These are phyloP conservation scores for Branchellion lobata DNA, from an alignment of 2,888 invertebrate species.

Conservation along the genomic window DNA sequence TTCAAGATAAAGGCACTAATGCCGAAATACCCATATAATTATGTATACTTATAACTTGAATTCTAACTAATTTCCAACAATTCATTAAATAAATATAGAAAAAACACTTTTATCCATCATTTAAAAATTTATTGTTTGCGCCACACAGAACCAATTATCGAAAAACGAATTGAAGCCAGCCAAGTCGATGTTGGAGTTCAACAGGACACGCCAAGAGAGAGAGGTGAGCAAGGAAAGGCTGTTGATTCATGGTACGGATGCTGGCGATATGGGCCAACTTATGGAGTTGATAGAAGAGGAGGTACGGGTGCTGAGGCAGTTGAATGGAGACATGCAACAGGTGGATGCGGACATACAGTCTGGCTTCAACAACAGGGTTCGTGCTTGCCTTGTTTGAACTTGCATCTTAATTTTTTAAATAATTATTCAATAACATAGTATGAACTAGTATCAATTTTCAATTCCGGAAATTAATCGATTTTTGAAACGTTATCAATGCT, in stretches of 20 bases:
- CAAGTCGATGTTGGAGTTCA: constrained; percentile 61
- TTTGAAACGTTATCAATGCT: too few relatives aligned
- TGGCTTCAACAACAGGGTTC: background rate
- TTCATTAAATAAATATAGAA: too few relatives aligned
- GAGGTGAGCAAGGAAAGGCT: constrained; percentile 51
- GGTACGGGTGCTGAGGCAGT: constrained; percentile 68
- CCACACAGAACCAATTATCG: constrained; percentile 58
- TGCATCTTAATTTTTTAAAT: too few relatives aligned
- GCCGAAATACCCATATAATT: too few relatives aligned
- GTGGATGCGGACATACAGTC: background rate
- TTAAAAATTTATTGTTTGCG: background rate
- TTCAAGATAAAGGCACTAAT: too few relatives aligned
- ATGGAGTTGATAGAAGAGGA: constrained; percentile 60
- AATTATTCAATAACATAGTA: too few relatives aligned
- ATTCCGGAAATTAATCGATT: too few relatives aligned
- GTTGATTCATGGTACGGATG: too few relatives aligned
- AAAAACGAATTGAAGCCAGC: constrained; percentile 59
- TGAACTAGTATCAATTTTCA: too few relatives aligned
- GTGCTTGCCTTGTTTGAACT: background rate
- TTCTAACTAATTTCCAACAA: too few relatives aligned
- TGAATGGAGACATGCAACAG: constrained; percentile 65
- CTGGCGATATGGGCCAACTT: background rate
- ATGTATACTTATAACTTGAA: too few relatives aligned
- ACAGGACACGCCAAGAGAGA: constrained; percentile 60
- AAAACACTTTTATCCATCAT: background rate